Evolutionary conservation across 2,888 invertebrate genomes (phyloP).

Genomic region (Pardosa pseudoannulata): DNA sequence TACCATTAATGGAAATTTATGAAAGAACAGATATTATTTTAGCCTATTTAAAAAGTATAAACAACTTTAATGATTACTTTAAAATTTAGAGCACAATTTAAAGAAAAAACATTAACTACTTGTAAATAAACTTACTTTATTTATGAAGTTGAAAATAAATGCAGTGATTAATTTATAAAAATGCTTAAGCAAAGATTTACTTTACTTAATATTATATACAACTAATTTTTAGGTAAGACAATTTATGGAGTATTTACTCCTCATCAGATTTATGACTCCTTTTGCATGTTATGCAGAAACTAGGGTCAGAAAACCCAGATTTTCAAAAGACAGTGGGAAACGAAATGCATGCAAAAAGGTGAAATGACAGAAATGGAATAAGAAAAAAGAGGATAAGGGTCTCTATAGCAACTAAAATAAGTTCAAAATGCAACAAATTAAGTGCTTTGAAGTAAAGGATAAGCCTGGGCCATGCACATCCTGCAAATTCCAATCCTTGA

Average conservation of each 20-base stretch:
- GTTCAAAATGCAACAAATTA: conserved; percentile 34
- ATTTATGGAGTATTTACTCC: background rate
- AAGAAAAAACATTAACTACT: no score
- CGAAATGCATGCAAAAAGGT: background rate
- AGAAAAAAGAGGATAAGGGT: background rate
- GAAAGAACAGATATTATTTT: no score
- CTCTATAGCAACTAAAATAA: background rate
- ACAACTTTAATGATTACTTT: no score
- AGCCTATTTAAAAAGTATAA: no score
- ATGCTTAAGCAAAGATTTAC: no score
- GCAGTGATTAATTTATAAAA: no score
- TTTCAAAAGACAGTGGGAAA: background rate
- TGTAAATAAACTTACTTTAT: no score
- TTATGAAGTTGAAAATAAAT: no score
- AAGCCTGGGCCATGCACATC: conserved; percentile 40
- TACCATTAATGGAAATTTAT: no score
- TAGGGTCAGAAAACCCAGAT: conserved; percentile 17
- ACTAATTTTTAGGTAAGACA: background rate
- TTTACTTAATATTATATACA: no score
- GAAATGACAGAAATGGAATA: background rate
- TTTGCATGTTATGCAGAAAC: conserved; percentile 43
- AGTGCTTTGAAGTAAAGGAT: conserved; percentile 43
- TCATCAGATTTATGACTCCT: conserved; percentile 42
- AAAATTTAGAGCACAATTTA: no score
- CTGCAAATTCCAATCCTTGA: conserved; percentile 48